These are phyloP conservation scores for Erinaceus europaeus DNA, from an alignment of 2,113 vertebrate species.

Conservation along the genomic window DNA sequence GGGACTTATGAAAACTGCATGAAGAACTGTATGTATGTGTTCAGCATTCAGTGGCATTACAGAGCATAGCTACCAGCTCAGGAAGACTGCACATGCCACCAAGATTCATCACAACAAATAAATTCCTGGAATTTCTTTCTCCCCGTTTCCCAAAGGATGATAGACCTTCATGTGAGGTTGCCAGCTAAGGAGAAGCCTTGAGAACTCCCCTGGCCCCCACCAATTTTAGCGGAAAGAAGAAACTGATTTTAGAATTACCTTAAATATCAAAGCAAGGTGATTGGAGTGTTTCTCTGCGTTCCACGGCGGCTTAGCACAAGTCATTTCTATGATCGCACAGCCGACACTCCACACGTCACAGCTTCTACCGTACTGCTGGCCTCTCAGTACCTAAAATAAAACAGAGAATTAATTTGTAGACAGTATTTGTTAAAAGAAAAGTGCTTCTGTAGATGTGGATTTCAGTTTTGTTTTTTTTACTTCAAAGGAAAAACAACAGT, in stretches of 20 bases:
- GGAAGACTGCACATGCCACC: no score
- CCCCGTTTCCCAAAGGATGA: not conserved
- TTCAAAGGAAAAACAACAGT: not conserved
- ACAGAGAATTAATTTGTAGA: not conserved
- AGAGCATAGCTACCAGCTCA: not conserved
- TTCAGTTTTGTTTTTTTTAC: not conserved
- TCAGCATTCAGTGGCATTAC: not conserved
- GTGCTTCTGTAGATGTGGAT: not conserved
- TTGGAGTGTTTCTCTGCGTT: constrained; percentile 95
- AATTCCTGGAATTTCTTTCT: not conserved
- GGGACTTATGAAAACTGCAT: no score
- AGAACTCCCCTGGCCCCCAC: not conserved
- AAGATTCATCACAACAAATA: not conserved
- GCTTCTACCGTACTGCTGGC: constrained; percentile 92
- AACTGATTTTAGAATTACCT: constrained; percentile 79
- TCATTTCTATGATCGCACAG: constrained; percentile 94
- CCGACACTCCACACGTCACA: constrained; percentile 96
- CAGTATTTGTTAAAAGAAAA: not conserved
- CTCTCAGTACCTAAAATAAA: constrained; percentile 87
- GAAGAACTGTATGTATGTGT: no score
- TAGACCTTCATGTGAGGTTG: not conserved
- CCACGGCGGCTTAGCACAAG: constrained; percentile 94
- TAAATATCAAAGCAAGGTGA: constrained; percentile 94
- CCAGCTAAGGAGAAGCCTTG: not conserved
- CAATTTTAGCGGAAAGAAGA: constrained; percentile 24